Evolutionary conservation across 2,797 vertebrate species (phyloP).

Genomic region (Selene dorsalis): DNA sequence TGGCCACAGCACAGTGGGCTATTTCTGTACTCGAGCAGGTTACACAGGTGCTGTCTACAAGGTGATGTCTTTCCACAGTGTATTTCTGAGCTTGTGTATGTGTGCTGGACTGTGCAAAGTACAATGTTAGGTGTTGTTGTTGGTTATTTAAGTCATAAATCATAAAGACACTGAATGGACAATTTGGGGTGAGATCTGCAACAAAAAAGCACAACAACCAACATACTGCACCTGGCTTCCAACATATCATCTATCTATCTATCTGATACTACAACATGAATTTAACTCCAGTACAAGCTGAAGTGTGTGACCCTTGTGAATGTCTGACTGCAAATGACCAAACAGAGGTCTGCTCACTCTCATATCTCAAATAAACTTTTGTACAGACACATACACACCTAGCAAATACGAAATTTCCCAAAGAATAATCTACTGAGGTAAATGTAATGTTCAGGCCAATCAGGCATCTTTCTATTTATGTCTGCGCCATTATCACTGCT

Average conservation of each 20-base stretch:
- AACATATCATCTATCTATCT: too few relatives aligned
- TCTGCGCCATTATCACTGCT: constrained; percentile 72
- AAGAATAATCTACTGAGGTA: constrained; percentile 54
- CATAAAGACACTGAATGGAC: background rate
- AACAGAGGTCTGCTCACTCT: constrained; percentile 9
- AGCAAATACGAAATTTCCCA: constrained; percentile 28
- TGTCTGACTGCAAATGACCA: constrained; percentile 1
- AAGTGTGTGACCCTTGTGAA: too few relatives aligned
- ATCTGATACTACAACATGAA: too few relatives aligned
- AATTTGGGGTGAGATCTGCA: background rate
- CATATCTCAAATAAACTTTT: constrained; percentile 9
- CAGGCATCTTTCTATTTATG: constrained; percentile 66
- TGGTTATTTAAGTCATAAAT: background rate
- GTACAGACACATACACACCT: constrained; percentile 29
- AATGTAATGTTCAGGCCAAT: constrained; percentile 73
- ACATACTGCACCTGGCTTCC: background rate
- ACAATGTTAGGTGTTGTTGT: background rate
- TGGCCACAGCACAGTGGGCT: constrained; percentile 26
- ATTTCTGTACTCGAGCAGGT: constrained; percentile 29
- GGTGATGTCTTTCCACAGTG: background rate
- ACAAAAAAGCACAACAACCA: background rate
- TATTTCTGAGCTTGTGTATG: background rate
- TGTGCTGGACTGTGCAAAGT: background rate
- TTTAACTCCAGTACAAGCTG: too few relatives aligned
- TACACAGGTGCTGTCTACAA: constrained; percentile 7